Evolutionary conservation across 2,797 vertebrate species (phyloP).

Genomic region (Anabas testudineus): DNA sequence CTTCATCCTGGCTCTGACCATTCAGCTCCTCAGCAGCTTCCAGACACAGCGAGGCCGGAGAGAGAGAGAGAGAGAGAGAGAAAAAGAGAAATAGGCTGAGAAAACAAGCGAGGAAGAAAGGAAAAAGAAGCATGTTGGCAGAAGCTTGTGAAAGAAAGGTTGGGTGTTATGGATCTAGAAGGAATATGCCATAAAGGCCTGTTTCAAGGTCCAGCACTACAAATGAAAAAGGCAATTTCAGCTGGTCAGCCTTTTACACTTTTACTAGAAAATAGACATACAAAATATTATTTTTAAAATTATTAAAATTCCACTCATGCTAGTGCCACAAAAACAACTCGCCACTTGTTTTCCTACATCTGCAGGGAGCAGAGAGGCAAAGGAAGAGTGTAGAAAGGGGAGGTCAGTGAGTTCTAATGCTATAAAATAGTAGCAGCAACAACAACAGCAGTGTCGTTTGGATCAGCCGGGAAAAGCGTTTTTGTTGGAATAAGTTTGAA

Average conservation of each 20-base stretch:
- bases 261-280: background rate
- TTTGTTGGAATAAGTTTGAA: too few species aligned
- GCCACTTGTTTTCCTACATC: conserved; percentile 1
- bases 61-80: conserved; percentile 50
- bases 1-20: conserved; percentile 74
- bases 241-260: background rate
- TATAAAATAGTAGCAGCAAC: too few species aligned
- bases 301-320: background rate
- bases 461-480: too few species aligned
- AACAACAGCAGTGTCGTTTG: too few species aligned
- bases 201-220: conserved; percentile 8
- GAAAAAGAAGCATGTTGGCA: conserved; percentile 55
- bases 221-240: conserved; percentile 30
- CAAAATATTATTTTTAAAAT: background rate
- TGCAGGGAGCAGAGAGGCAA: background rate
- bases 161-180: conserved; percentile 42
- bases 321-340: background rate
- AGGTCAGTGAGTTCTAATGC: conserved; percentile 42
- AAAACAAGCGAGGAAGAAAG: conserved; percentile 57
- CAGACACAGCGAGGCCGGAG: conserved; percentile 63
- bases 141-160: conserved; percentile 62
- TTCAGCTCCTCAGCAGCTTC: conserved; percentile 71
- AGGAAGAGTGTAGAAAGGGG: background rate
- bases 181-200: conserved; percentile 15
- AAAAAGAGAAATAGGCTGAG: conserved; percentile 53